Evolutionary conservation across 2,888 invertebrate genomes (phyloP).

Genomic region (Agapetus fuscipes): DNA sequence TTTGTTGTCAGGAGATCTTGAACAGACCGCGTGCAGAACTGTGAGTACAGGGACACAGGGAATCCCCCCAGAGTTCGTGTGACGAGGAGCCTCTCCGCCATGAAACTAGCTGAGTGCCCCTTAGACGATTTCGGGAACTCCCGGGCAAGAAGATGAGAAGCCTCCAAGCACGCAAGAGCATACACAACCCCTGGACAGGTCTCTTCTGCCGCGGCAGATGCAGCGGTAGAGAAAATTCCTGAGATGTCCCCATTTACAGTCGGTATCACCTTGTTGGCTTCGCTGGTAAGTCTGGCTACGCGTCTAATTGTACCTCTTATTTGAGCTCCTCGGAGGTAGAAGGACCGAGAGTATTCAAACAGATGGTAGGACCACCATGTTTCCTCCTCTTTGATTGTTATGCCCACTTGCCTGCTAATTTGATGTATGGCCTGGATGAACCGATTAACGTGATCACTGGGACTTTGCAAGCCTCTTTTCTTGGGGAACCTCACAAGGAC

Average conservation of each 20-base stretch:
- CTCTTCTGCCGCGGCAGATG: constrained; percentile 3
- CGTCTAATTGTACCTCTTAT: neutral
- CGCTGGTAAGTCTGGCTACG: neutral
- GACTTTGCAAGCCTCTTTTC: neutral
- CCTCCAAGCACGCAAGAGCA: neutral
- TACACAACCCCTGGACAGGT: neutral
- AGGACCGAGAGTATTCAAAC: constrained; percentile 4
- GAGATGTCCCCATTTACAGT: neutral
- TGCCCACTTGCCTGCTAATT: neutral
- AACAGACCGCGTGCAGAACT: constrained; percentile 7
- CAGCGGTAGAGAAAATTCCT: constrained; percentile 3
- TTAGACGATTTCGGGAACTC: neutral
- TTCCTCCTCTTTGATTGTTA: constrained; percentile 6
- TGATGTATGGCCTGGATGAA: neutral
- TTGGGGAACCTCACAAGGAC: constrained; percentile 7
- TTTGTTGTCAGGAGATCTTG: constrained; percentile 7
- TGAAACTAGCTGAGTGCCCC: neutral
- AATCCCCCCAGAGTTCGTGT: constrained; percentile 3
- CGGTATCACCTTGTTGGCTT: neutral
- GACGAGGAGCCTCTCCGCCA: neutral
- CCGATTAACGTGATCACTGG: neutral
- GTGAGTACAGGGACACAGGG: constrained; percentile 4
- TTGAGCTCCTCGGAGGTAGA: constrained; percentile 1
- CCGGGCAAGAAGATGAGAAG: neutral
- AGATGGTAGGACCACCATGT: constrained; percentile 1